A percentile compares a stretch with the other conserved stretches of the same genome.
Conservation (phyloP, 2,888 invertebrate genomes). For the Drosophila mercatorum region DNA sequence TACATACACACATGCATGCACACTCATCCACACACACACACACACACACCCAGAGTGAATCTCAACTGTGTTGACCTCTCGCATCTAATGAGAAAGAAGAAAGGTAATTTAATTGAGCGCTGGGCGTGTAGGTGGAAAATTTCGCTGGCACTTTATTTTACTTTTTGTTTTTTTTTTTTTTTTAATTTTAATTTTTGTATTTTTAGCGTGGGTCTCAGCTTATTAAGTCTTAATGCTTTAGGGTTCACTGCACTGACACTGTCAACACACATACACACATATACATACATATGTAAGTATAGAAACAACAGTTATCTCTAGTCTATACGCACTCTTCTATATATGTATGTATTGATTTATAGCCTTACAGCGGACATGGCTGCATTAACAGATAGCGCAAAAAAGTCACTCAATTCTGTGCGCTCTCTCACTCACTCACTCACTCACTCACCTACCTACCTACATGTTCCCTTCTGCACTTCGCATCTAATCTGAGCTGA, state of each 20-base stretch:
- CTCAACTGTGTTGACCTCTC: conserved; percentile 38
- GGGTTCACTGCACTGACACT: conserved; percentile 45
- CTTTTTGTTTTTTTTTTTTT: conserved; percentile 4
- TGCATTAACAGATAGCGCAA: conserved; percentile 31
- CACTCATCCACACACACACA: background rate
- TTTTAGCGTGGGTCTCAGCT: conserved; percentile 40
- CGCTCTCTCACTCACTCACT: conserved; percentile 1
- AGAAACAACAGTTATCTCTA: conserved; percentile 36
- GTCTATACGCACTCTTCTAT: conserved; percentile 22
- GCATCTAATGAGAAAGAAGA: conserved; percentile 42
- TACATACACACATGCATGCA: background rate
- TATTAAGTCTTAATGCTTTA: conserved; percentile 32
- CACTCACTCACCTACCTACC: no score
- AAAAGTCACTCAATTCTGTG: conserved; percentile 5
- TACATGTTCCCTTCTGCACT: background rate
- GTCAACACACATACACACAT: conserved; percentile 1
- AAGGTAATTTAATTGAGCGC: conserved; percentile 44
- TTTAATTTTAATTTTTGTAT: conserved; percentile 1
- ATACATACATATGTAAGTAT: conserved; percentile 5
- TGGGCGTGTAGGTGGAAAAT: conserved; percentile 52
- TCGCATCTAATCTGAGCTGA: conserved; percentile 39
- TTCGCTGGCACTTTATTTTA: conserved; percentile 37
- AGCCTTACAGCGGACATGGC: conserved; percentile 9
- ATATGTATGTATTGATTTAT: conserved; percentile 37
- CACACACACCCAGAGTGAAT: conserved; percentile 3